A percentile compares a stretch with the other conserved stretches of the same genome.
Evolutionary conservation across 2,797 vertebrate genomes (phyloP).

Genomic region (Rhyacichthys aspro): DNA sequence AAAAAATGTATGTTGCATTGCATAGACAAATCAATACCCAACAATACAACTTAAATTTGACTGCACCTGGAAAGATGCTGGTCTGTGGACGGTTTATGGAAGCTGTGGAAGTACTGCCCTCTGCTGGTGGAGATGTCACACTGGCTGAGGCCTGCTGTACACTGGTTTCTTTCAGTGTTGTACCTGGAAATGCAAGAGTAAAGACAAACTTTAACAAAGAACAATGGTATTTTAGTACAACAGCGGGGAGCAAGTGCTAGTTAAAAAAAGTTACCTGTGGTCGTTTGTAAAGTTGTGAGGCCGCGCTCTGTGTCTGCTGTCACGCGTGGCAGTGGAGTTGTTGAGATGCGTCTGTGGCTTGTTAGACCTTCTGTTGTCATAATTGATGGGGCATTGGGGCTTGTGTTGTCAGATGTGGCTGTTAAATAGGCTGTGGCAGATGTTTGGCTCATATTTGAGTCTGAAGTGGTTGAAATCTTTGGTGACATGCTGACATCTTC

Average conservation of each 20-base stretch:
- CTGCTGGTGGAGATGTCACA: constrained; percentile 22
- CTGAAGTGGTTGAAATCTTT: not conserved
- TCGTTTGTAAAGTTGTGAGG: no score
- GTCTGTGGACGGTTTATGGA: not conserved
- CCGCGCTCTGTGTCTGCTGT: no score
- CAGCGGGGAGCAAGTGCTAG: no score
- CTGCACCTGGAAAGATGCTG: constrained; percentile 12
- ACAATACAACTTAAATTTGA: not conserved
- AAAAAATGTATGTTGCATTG: not conserved
- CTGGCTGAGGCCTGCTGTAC: not conserved
- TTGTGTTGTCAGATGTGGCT: no score
- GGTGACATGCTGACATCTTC: not conserved
- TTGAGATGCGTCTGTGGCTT: no score
- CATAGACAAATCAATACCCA: not conserved
- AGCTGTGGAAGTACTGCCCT: constrained; percentile 17
- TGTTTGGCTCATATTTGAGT: not conserved
- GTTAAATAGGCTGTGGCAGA: not conserved
- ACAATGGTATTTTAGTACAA: no score
- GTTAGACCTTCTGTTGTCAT: no score
- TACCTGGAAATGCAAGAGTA: not conserved
- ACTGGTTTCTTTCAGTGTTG: not conserved
- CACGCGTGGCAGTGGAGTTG: no score
- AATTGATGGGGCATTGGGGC: no score
- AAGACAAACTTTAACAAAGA: no score
- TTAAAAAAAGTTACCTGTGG: no score